phyloP scores from a whole-genome alignment of 2,888 invertebrate species.

The Campoplex nolae region DNA sequence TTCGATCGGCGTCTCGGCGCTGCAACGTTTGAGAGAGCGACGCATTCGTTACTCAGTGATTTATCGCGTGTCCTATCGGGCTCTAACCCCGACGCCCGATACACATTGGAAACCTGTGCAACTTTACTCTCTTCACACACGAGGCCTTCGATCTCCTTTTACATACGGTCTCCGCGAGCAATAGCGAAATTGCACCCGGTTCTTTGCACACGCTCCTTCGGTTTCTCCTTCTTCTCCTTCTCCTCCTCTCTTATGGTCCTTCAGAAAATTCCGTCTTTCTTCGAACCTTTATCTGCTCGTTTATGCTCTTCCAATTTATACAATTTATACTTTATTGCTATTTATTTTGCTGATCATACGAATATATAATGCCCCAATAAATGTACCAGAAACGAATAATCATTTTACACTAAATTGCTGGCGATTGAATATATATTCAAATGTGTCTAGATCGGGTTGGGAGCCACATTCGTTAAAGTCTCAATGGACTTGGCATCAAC shows the following conservation, averaged over 20 bases:
- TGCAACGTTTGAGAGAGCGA: slow-evolving; percentile 67
- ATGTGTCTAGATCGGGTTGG: neutral
- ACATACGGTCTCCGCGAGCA: slow-evolving; percentile 29
- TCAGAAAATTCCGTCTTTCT: neutral
- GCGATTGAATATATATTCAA: neutral
- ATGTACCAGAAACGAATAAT: neutral
- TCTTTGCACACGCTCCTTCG: neutral
- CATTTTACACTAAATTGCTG: neutral
- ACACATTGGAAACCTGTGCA: neutral
- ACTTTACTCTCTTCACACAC: slow-evolving; percentile 12
- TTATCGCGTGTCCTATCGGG: slow-evolving; percentile 65
- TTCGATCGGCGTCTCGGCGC: slow-evolving; percentile 45
- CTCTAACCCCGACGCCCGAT: slow-evolving; percentile 59
- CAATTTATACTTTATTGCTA: neutral
- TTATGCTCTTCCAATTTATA: neutral
- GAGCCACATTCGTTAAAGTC: neutral
- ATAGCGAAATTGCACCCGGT: slow-evolving; percentile 60
- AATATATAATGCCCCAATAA: neutral
- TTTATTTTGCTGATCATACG: neutral
- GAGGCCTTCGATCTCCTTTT: slow-evolving; percentile 10
- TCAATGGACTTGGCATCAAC: neutral
- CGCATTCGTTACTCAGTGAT: slow-evolving; percentile 70
- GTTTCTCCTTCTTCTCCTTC: neutral
- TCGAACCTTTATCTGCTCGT: neutral
- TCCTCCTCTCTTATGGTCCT: neutral